phyloP scores from a whole-genome alignment of 1,140 invertebrate genomes.

The Heliconius congener region DNA sequence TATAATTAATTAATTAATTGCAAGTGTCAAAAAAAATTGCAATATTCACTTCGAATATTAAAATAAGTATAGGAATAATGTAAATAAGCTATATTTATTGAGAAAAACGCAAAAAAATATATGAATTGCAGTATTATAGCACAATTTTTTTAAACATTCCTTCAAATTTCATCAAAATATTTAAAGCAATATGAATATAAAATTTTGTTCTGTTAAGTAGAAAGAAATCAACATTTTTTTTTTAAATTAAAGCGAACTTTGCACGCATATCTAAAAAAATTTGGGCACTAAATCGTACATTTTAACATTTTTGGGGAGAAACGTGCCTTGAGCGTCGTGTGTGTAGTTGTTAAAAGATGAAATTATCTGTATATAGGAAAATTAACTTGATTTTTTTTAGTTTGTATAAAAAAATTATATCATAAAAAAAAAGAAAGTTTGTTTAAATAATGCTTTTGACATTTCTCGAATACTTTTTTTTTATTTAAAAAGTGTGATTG shows the following conservation, averaged over 20 bases:
- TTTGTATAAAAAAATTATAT: background rate
- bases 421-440: background rate
- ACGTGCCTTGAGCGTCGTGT: conserved; percentile 13
- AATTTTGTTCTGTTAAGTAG: too few species aligned
- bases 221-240: background rate
- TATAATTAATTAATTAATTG: too few species aligned
- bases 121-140: conserved; percentile 28
- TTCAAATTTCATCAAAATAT: background rate
- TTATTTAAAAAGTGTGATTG: conserved; percentile 10
- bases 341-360: conserved; percentile 7
- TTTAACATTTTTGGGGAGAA: background rate
- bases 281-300: conserved; percentile 7
- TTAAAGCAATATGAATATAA: too few species aligned
- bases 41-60: conserved; percentile 25
- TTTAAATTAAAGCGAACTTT: background rate
- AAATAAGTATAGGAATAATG: conserved; percentile 10
- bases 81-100: conserved; percentile 5
- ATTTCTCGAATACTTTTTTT: background rate
- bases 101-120: background rate
- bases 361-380: background rate
- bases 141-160: conserved; percentile 34
- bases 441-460: background rate
- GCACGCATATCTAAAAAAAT: conserved; percentile 21
- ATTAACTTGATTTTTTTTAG: background rate
- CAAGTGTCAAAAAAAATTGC: background rate